Evolutionary conservation across 2,888 invertebrate genomes (phyloP).

Genomic region (Gibbula magus): DNA sequence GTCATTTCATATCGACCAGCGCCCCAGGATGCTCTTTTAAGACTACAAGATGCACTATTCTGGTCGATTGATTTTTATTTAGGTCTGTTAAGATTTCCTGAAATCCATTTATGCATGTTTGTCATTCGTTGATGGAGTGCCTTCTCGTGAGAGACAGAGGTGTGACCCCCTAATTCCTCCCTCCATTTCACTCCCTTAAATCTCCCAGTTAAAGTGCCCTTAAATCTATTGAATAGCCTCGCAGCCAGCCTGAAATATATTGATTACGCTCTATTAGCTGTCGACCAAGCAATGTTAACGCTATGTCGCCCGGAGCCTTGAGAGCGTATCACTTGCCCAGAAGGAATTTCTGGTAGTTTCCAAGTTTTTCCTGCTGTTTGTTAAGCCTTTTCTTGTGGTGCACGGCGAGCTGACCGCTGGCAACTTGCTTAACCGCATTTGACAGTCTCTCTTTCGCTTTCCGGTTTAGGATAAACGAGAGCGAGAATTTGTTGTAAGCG

Average conservation of each 20-base stretch:
- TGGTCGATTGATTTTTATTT: too few species aligned
- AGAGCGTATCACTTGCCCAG: neutral
- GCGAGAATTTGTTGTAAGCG: too few species aligned
- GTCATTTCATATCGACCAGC: too few species aligned
- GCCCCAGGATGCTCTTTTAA: too few species aligned
- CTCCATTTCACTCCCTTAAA: too few species aligned
- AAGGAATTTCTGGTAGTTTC: neutral
- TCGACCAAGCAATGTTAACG: neutral
- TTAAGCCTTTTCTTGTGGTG: neutral
- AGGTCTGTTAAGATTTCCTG: too few species aligned
- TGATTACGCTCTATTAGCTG: neutral
- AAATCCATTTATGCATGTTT: too few species aligned
- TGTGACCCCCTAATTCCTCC: too few species aligned
- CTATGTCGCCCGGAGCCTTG: neutral
- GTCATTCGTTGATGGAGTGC: too few species aligned
- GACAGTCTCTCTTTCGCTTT: conserved; percentile 19
- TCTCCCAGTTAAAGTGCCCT: neutral
- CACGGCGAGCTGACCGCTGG: neutral
- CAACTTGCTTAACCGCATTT: neutral
- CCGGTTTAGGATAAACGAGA: neutral
- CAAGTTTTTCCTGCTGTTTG: conserved; percentile 4
- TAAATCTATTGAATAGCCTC: neutral
- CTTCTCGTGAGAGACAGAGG: too few species aligned
- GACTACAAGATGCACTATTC: too few species aligned
- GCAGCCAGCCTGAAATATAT: neutral